A percentile compares a stretch with the other conserved stretches of the same genome.
Conservation (phyloP, 2,797 vertebrate species). For the Ataeniobius toweri region DNA sequence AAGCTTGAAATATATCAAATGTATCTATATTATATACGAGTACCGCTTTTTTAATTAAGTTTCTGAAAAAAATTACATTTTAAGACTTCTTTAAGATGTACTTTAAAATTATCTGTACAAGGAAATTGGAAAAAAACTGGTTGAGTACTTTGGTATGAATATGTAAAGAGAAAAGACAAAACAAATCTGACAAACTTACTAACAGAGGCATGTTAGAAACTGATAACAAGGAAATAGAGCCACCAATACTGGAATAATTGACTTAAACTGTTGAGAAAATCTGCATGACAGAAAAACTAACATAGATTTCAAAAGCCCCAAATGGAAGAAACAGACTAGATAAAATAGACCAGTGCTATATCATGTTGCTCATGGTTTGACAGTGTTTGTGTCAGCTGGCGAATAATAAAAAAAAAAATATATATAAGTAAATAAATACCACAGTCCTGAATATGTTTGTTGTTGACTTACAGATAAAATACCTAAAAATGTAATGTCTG, state of each 20-base stretch:
- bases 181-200: not conserved
- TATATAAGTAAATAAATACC: not conserved
- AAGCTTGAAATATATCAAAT: no score
- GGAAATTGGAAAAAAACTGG: not conserved
- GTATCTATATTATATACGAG: no score
- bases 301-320: not conserved
- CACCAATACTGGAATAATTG: not conserved
- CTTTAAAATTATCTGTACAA: not conserved
- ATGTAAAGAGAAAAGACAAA: not conserved
- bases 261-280: not conserved
- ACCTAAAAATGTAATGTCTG: not conserved
- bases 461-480: not conserved
- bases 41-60: no score
- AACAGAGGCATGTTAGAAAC: not conserved
- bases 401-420: not conserved
- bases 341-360: not conserved
- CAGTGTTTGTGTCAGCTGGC: not conserved
- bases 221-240: not conserved
- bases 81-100: not conserved
- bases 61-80: not conserved
- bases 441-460: not conserved
- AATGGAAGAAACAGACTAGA: not conserved
- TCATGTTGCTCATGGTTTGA: not conserved
- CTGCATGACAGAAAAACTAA: not conserved
- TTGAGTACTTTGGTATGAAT: not conserved